Percentiles rank a stretch among this genome's conserved stretches.
Conservation (phyloP, 2,113 vertebrate species). For the Verasper variegatus region DNA sequence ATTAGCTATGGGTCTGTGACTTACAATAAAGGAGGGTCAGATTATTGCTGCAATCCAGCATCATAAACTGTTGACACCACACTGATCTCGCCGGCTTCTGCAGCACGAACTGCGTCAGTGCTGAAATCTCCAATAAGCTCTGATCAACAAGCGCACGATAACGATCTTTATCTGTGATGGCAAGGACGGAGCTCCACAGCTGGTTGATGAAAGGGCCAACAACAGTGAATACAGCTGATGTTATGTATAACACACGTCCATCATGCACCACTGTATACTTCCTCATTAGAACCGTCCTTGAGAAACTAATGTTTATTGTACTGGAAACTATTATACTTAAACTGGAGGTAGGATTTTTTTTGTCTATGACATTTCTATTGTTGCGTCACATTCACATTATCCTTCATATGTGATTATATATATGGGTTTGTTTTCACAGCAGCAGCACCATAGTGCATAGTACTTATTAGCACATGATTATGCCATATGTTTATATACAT, state of each 20-base stretch:
- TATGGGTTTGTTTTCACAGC: not conserved
- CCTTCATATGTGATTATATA: not conserved
- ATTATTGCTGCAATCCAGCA: slow-evolving; percentile 56
- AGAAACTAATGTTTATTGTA: not conserved
- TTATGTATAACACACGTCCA: slow-evolving; percentile 5
- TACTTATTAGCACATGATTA: not conserved
- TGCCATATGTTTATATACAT: not conserved
- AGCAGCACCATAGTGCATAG: too few species aligned
- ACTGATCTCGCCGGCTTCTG: slow-evolving; percentile 19
- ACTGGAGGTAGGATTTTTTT: too few species aligned
- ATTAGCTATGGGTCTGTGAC: slow-evolving; percentile 70
- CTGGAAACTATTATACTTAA: too few species aligned
- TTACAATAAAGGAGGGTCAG: slow-evolving; percentile 71
- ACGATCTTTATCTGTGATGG: not conserved
- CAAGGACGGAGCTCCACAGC: not conserved
- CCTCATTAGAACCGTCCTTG: slow-evolving; percentile 29
- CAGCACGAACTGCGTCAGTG: slow-evolving; percentile 11
- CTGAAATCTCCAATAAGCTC: slow-evolving; percentile 12
- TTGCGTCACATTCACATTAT: not conserved
- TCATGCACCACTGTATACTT: not conserved
- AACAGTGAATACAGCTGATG: not conserved
- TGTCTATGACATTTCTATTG: not conserved
- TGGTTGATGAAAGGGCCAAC: not conserved
- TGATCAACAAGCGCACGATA: not conserved
- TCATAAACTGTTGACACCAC: slow-evolving; percentile 45